Evolutionary conservation across 1,140 invertebrate species (phyloP), one percentile per base, ranked within the genome.

Genomic region (Drosophila lowei): DNA sequence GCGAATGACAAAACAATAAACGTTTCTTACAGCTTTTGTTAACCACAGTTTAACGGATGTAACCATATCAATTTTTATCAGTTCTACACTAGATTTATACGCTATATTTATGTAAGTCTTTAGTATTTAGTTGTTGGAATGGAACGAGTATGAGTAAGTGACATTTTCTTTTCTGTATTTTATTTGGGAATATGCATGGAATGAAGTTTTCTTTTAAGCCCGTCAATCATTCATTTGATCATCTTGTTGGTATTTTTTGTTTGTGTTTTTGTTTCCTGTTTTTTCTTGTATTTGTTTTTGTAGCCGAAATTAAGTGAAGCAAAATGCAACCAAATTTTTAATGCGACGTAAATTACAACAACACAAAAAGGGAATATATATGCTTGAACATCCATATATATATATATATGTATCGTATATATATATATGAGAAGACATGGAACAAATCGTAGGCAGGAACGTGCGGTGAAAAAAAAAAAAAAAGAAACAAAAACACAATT

Each of bases 381-480:
- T 72, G 54, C 60, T 79, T 64, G 63, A 77, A 77, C 43, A 76
- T 74, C 63, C 49, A 64, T 66, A 88, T 68, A 84, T 72, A 75
- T 41, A 65, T 62, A 73, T 79, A 61, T 76, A 75, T 80, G 78
- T 84, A 30, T 30, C 9, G 5, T 53, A 60, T 63, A 62, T 74
- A 67, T 57, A 57, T 57, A 56, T 53, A 1, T 56, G 71, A 67
- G 83, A 89, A 86, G 65, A 78, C 62, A 90, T 84, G 86, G 89
- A 90, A 90, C 84, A 90, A 90, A 90, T 90, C 89, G 86, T 91
- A 91, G 90, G 90, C 90, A 91, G 90, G 90, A 91, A 90, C 90
- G 90, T 91, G 90, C 90, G 90, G 90, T 91, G 90, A 89, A 89
- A 89, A 77, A 72, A 74, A 64, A 23, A 49, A 67, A 56, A 59